Base-by-base conservation (phyloP, 2,113 vertebrate species). In the Oceanodroma tethys region DNA sequence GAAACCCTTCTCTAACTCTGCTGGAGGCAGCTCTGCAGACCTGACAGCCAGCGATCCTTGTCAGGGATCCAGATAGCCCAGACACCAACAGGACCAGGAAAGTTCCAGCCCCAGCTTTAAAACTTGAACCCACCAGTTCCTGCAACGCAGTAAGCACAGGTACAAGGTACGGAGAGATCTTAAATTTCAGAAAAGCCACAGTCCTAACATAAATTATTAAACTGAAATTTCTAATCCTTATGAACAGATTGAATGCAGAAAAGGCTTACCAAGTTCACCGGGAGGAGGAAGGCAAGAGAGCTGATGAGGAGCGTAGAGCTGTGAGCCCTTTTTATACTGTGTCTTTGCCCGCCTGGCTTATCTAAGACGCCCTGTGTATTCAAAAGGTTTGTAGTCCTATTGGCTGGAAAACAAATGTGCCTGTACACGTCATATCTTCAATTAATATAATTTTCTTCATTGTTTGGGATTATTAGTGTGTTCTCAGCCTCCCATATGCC, bases 381-480 rank as follows among this genome's bases (percentile, higher is more conserved):
- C 84, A 40, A 79, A 81, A 89, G 20, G 1, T 75, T 75, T 29
- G 29, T 8, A 84, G 16, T 14, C 93, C 45, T 43, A 95, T 95
- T 93, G 88, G 95, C 1, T 52, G 81, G 71, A 65, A 86, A 94
- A 86, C 58, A 85, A 86, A 96, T 94, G 94, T 96, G 91, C 87
- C 88, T 93, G 78, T 25, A 30, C 92, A 60, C 92, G 85, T 96
- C 95, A 95, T 91, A 95, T 96, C 96, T 97, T 56, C 93, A 96
- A 97, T 97, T 96, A 96, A 93, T 60, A 12, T 94, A 97, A 97
- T 96, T 91, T 93, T 86, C 95, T 58, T 63, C 85, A 82, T 96
- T 96, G 96, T 95, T 96, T 96, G 96, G 96, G 96, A 93, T 93
- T 95, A 97, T 96, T 96, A 97, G 78, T 26, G 27, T 92, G 87